Evolutionary conservation across 2,113 vertebrate genomes (phyloP), one percentile per base, ranked within the genome.

Genomic region (Ceratotherium simum): DNA sequence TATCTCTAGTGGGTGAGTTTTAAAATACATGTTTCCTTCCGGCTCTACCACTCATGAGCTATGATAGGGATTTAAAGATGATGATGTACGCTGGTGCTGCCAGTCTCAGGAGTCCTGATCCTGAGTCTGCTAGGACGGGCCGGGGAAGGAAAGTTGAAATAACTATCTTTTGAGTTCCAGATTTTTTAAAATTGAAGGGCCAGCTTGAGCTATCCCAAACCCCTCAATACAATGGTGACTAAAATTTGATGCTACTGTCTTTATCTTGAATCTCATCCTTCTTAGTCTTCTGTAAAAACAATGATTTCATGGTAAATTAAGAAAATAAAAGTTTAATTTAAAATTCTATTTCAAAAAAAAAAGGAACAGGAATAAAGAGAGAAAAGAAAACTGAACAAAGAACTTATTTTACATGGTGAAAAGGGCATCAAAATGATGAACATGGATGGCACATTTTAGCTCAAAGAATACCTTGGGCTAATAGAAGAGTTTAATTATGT

Each of bases 401-500:
- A 58, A 33, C 33, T 82, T 91, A 79, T 46, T 95, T 96, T 86
- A 67, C n/a, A 81, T 62, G 36, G 18, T 64, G 42, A 82, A 96
- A 91, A 88, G 5, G 5, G 5, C 60, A 58, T 69, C 46, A 82
- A 39, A 95, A 85, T 54, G 65, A 75, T 42, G 95, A 91, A 27
- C 78, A 58, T 11, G 8, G 33, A 65, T 60, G 67, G 33, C 8
- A 86, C 12, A 78, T 82, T 95, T 90, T 94, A 91, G 84, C 16
- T 88, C 51, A 87, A 95, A 65, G 73, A 90, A 91, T 92, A 88
- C 5, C 62, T 94, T 67, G 31, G 11, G 29, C 73, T 96, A 92
- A 90, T 92, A 81, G 51, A 83, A 95, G 33, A 81, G 29, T 76
- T 84, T 80, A 92, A 93, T 90, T 98, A 96, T 76, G n/a, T 79